These are phyloP conservation scores for Cabera pusaria DNA, from an alignment of 2,888 invertebrate species.

Conservation along the genomic window DNA sequence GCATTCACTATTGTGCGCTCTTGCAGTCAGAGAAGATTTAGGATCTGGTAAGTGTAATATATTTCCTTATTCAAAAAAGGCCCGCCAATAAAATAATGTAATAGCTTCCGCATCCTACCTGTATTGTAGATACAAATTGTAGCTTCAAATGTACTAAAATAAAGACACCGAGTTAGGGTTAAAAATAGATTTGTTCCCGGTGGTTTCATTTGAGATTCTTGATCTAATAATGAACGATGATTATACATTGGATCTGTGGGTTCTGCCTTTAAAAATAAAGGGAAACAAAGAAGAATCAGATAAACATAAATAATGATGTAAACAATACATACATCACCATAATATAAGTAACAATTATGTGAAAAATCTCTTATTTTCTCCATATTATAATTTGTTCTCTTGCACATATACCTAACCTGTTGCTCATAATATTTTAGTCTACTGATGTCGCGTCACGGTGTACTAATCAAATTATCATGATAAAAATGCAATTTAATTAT, in stretches of 20 bases:
- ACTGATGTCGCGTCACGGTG: no score
- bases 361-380: no score
- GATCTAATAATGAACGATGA: slow-evolving; percentile 26
- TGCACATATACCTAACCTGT: no score
- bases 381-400: no score
- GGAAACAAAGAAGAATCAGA: no score
- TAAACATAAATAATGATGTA: no score
- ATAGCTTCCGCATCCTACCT: slow-evolving; percentile 48
- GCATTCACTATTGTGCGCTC: slow-evolving; percentile 96
- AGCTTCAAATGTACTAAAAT: slow-evolving; percentile 61
- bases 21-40: slow-evolving; percentile 97
- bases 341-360: no score
- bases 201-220: slow-evolving; percentile 28
- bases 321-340: no score
- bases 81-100: slow-evolving; percentile 43
- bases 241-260: slow-evolving; percentile 9
- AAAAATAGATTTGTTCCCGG: slow-evolving; percentile 66
- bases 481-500: slow-evolving; percentile 2
- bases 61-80: slow-evolving; percentile 46
- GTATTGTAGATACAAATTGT: slow-evolving; percentile 33
- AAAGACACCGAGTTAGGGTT: slow-evolving; percentile 65
- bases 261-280: slow-evolving; percentile 4
- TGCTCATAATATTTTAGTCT: no score
- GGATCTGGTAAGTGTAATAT: slow-evolving; percentile 88
- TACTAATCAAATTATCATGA: slow-evolving; percentile 16